Evolutionary conservation across 2,888 invertebrate genomes (phyloP).

Genomic region (Panorpa germanica): DNA sequence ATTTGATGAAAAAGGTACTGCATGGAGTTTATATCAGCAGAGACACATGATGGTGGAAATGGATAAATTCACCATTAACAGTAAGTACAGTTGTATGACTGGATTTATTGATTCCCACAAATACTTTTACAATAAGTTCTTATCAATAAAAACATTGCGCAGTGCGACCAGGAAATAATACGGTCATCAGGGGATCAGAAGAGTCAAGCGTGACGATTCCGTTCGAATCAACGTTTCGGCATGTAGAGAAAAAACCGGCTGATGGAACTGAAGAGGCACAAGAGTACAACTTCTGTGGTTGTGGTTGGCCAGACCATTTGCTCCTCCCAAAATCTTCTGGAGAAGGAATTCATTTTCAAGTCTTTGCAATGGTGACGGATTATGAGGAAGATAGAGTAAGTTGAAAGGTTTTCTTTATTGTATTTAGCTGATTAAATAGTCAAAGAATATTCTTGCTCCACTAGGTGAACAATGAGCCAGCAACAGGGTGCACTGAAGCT

Average conservation of each 20-base stretch:
- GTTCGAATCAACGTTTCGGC: constrained; percentile 17
- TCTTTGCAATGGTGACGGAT: constrained; percentile 20
- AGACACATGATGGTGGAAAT: constrained; percentile 19
- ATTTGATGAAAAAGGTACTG: constrained; percentile 15
- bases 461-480: background rate
- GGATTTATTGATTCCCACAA: no score
- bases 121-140: background rate
- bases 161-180: constrained; percentile 18
- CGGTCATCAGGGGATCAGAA: constrained; percentile 14
- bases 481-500: constrained; percentile 18
- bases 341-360: constrained; percentile 17
- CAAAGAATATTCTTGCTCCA: no score
- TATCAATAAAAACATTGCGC: constrained; percentile 3
- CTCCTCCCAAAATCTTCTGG: constrained; percentile 19
- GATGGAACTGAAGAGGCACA: background rate
- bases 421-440: no score
- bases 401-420: no score
- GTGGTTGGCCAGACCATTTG: constrained; percentile 23
- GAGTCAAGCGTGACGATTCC: constrained; percentile 20
- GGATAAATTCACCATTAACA: constrained; percentile 13
- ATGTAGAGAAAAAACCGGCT: constrained; percentile 13
- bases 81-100: constrained; percentile 15
- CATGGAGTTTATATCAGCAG: constrained; percentile 15
- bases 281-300: constrained; percentile 18
- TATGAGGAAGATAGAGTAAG: constrained; percentile 16